Conservation (phyloP, 2,113 vertebrate genomes). For the Shinisaurus crocodilurus region DNA sequence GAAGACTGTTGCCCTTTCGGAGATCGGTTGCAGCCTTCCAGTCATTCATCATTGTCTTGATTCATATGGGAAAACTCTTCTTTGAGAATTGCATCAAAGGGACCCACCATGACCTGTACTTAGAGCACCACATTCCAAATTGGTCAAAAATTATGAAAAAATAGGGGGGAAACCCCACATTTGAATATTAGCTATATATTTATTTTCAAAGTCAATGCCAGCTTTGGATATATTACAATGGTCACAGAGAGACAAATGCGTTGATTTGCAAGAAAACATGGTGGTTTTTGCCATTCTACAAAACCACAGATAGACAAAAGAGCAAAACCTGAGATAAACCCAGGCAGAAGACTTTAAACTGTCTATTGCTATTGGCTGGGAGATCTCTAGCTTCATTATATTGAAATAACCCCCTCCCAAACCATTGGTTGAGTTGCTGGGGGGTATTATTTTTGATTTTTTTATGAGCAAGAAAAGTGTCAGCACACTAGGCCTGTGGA, state of each 20-base stretch:
- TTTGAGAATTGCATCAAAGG: constrained; percentile 63
- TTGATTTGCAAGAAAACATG: neutral
- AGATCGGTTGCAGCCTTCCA: constrained; percentile 61
- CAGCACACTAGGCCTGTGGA: neutral
- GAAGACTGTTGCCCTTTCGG: constrained; percentile 52
- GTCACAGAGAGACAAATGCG: neutral
- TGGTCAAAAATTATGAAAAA: constrained; percentile 62
- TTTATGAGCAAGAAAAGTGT: neutral
- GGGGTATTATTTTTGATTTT: neutral
- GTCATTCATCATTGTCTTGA: constrained; percentile 62
- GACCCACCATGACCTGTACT: constrained; percentile 63
- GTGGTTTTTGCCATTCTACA: neutral
- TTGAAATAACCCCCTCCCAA: neutral
- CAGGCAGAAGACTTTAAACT: neutral
- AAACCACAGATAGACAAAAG: neutral
- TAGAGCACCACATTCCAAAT: constrained; percentile 65
- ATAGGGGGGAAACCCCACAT: constrained; percentile 35
- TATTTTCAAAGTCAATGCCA: neutral
- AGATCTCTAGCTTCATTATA: neutral
- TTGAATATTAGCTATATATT: neutral
- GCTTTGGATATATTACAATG: neutral
- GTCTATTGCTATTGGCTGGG: neutral
- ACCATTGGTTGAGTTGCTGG: neutral
- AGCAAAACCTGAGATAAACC: neutral
- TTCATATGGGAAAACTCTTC: constrained; percentile 57